Evolutionary conservation across 2,797 vertebrate species (phyloP), one percentile per base, ranked within the genome.

Genomic region (Acipenser transmontanus): DNA sequence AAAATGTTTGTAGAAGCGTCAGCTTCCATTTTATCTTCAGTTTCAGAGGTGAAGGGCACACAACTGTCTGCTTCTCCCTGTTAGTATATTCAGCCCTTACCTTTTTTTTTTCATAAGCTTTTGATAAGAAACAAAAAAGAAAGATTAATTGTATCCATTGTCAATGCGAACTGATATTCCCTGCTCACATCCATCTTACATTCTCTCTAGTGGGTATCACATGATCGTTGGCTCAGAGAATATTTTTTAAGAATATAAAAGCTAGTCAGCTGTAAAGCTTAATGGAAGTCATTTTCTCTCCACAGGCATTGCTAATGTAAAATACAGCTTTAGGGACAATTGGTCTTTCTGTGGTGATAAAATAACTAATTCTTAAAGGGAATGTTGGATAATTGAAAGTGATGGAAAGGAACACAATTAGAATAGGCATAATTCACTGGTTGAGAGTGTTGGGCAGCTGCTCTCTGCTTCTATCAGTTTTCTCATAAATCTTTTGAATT

Each of bases 131-230:
- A 78, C 77, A 83, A 84, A 79, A 75, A 78, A 77, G 76, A 75
- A 83, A 83, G 91, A 92, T 93, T 91, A 91, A 93, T 93, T 89
- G 86, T 82, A 81, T 87, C 84, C 82, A 82, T 91, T 91, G 92
- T 91, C 84, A 83, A 85, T 86, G 88, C 87, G 84, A 85, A 92
- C 84, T 77, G 82, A 87, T 87, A 80, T 83, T 85, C 81, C 74
- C 81, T 88, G 78, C 84, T 78, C 84, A 87, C 88, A 91, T 87
- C 86, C 82, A 83, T 88, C 82, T 87, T 85, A 79, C 84, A 69
- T 69, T 83, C 80, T 79, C 81, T 76, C 75, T 79, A 76, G 73
- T 80, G 78, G 76, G 51, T 54, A 68, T 74, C 80, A 81, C 66
- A 73, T 68, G 78, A 84, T 82, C 88, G 73, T 79, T 63, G 70